Evolutionary conservation across 1,140 invertebrate genomes (phyloP), one percentile per base, ranked within the genome.

Genomic region (Habropoda laboriosa): DNA sequence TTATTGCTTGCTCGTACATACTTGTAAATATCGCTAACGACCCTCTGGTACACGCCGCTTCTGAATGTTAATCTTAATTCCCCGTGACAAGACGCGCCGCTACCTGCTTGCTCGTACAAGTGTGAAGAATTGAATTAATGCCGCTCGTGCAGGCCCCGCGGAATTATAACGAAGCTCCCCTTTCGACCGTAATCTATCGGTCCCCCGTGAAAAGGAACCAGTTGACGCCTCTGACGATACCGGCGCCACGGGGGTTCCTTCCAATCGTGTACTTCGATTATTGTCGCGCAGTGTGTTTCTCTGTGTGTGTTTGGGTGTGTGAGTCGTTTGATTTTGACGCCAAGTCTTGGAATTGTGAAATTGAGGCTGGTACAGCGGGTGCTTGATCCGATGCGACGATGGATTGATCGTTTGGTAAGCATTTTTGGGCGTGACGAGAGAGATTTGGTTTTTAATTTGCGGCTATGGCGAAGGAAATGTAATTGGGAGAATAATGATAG

Each of bases 21-120:
- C 83, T 82, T 86, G 85, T 86, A 86, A 86, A 86, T 86, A 86
- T 86, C 76, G 83, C 83, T 86, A 86, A 86, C 80, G 85, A 86
- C 85, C 83, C 2, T 30, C 57, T 53, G 55, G 71, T 80, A 80
- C 83, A 82, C 60, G 75, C 55, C 58, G 73, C 80, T 68, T 82
- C 76, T 80, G 80, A 80, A 86, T 86, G 85, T 86, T 86, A 86
- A 86, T 86, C 83, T 86, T 86, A 86, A 86, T 86, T 86, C 83
- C 83, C 72, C 76, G 83, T 82, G 83, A 86, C 85, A 86, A 86
- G 85, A 80, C 64, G 57, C 51, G 72, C 63, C 32, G 83, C 83
- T 86, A 86, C 84, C 83, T 85, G 83, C 71, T 71, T 70, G 82
- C 75, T 73, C 75, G 68, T 84, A 68, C 81, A 84, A 81, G 82